Conservation (phyloP, 2,888 invertebrate genomes). For the Patella pellucida region DNA sequence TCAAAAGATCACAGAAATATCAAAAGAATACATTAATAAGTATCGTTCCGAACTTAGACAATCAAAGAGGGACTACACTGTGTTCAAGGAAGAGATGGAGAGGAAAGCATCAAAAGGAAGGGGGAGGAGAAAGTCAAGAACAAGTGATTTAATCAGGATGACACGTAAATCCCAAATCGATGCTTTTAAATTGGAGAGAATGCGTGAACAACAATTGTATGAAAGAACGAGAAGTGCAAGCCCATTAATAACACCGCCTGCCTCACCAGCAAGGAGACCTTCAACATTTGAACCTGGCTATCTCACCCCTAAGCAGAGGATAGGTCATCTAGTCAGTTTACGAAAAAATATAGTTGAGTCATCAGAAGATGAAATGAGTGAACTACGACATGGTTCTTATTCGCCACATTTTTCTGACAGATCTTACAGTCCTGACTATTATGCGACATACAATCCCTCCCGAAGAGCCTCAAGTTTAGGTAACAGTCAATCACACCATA, state of each 20-base stretch:
- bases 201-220: slow-evolving; percentile 54
- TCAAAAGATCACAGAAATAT: slow-evolving; percentile 1
- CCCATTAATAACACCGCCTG: slow-evolving; percentile 33
- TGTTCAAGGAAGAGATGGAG: slow-evolving; percentile 57
- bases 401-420: slow-evolving; percentile 25
- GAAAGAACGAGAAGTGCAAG: slow-evolving; percentile 43
- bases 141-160: slow-evolving; percentile 46
- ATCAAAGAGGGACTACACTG: slow-evolving; percentile 59
- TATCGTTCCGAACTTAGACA: slow-evolving; percentile 61
- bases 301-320: slow-evolving; percentile 63
- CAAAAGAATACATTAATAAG: slow-evolving; percentile 54
- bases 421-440: slow-evolving; percentile 19
- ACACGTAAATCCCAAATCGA: slow-evolving; percentile 61
- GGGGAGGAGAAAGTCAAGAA: slow-evolving; percentile 50
- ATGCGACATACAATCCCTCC: slow-evolving; percentile 20
- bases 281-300: slow-evolving; percentile 31
- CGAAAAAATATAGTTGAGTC: slow-evolving; percentile 56
- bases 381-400: slow-evolving; percentile 26
- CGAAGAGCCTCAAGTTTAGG: slow-evolving; percentile 12
- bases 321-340: slow-evolving; percentile 53
- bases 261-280: slow-evolving; percentile 18
- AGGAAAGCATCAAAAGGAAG: slow-evolving; percentile 43
- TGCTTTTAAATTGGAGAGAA: slow-evolving; percentile 64
- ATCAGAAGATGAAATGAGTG: slow-evolving; percentile 43
- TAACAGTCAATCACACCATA: not conserved